Percentiles rank a stretch among this genome's conserved stretches.
Conservation (phyloP, 2,888 invertebrate species). For the Zeuzera pyrina region DNA sequence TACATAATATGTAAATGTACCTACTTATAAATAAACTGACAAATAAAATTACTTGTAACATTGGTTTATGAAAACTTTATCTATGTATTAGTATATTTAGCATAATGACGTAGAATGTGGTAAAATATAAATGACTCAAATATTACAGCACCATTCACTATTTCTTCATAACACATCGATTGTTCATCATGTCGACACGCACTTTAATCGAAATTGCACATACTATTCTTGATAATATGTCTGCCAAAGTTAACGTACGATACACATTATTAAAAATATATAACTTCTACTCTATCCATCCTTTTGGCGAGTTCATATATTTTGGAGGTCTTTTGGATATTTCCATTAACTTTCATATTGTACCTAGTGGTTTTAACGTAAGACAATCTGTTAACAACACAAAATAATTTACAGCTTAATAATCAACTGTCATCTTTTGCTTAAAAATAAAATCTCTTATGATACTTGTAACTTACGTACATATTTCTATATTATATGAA, state of each 20-base stretch:
- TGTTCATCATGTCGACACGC: too few species aligned
- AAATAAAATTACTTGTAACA: too few species aligned
- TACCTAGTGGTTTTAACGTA: slow-evolving; percentile 29
- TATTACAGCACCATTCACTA: too few species aligned
- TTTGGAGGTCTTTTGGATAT: slow-evolving; percentile 63
- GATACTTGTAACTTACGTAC: slow-evolving; percentile 36
- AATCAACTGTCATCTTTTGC: slow-evolving; percentile 30
- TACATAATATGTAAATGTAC: too few species aligned
- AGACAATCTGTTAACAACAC: slow-evolving; percentile 35
- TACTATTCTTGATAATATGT: slow-evolving; percentile 15
- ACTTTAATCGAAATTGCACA: too few species aligned
- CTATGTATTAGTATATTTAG: too few species aligned
- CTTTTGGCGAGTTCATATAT: slow-evolving; percentile 45
- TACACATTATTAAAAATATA: slow-evolving; percentile 25
- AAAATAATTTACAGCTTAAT: slow-evolving; percentile 40
- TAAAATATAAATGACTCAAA: not conserved
- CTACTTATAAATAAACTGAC: too few species aligned
- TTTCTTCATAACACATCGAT: too few species aligned
- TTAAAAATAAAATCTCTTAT: slow-evolving; percentile 38
- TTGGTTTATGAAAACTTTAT: too few species aligned
- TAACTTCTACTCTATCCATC: slow-evolving; percentile 27
- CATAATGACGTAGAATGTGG: not conserved
- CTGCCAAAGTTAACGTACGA: slow-evolving; percentile 41
- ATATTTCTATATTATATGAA: slow-evolving; percentile 15
- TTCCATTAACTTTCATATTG: slow-evolving; percentile 52